These are phyloP conservation scores for Drosophila navojoa DNA, from an alignment of 1,140 invertebrate genomes.

Conservation along the genomic window DNA sequence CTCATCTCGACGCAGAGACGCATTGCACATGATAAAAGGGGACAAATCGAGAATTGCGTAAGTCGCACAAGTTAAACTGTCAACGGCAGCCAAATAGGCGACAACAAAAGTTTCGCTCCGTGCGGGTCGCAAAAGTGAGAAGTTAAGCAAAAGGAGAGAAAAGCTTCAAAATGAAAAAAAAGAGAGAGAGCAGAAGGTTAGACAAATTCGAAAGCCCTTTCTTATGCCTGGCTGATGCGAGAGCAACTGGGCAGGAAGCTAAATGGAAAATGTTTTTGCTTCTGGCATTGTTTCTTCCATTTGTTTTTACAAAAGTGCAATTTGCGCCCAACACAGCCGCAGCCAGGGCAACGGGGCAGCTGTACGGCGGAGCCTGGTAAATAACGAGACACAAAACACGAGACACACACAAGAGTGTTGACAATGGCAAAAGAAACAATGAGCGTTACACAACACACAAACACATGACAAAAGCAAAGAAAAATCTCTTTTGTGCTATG, in stretches of 20 bases:
- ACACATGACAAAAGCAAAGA: slow-evolving; percentile 59
- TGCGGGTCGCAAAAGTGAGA: slow-evolving; percentile 68
- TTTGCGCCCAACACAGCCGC: slow-evolving; percentile 75
- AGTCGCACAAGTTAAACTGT: slow-evolving; percentile 68
- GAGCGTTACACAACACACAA: slow-evolving; percentile 48
- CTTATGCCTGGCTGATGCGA: neutral
- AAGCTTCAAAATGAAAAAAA: slow-evolving; percentile 11
- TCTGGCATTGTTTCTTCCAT: slow-evolving; percentile 70
- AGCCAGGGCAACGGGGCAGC: slow-evolving; percentile 14
- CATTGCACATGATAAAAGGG: slow-evolving; percentile 24
- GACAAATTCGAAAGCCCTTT: slow-evolving; percentile 39
- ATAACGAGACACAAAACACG: slow-evolving; percentile 37
- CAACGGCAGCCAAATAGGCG: slow-evolving; percentile 55
- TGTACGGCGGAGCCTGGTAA: neutral
- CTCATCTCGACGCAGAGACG: slow-evolving; percentile 3
- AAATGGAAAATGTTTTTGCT: slow-evolving; percentile 61
- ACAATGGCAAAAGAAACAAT: slow-evolving; percentile 68
- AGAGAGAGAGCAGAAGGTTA: slow-evolving; percentile 35
- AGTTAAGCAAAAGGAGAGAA: slow-evolving; percentile 72
- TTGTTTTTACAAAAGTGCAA: slow-evolving; percentile 80
- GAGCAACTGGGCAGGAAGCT: slow-evolving; percentile 1
- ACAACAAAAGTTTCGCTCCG: slow-evolving; percentile 33
- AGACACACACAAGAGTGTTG: slow-evolving; percentile 62
- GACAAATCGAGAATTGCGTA: slow-evolving; percentile 68
- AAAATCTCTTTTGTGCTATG: slow-evolving; percentile 58